These are phyloP conservation scores for Bucco capensis DNA, from an alignment of 2,113 vertebrate species.

Conservation along the genomic window DNA sequence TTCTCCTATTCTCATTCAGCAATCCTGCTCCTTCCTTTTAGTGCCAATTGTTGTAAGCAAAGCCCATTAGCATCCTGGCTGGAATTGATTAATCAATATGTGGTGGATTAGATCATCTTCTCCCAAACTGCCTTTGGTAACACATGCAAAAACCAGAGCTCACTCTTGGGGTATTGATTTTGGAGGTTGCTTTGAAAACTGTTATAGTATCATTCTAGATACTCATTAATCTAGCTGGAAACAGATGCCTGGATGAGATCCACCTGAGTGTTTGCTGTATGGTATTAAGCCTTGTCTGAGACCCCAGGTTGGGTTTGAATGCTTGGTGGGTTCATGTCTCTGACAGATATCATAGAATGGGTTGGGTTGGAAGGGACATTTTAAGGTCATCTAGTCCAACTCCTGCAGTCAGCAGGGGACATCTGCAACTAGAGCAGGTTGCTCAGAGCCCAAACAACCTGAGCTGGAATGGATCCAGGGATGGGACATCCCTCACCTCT, in stretches of 20 bases:
- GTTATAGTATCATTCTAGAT: background rate
- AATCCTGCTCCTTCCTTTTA: background rate
- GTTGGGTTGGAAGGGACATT: background rate
- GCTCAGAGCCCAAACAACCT: background rate
- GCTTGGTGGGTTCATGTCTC: background rate
- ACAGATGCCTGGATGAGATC: background rate
- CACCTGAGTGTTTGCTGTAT: background rate
- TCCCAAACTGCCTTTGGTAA: background rate
- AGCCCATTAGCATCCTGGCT: conserved; percentile 37
- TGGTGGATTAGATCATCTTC: conserved; percentile 32
- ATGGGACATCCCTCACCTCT: background rate
- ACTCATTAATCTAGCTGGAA: background rate
- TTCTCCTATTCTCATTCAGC: conserved; percentile 31
- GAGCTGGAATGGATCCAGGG: background rate
- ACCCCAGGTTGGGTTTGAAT: background rate
- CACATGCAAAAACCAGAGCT: background rate
- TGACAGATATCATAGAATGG: background rate
- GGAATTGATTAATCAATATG: conserved; percentile 48
- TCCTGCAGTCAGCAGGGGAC: background rate
- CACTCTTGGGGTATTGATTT: conserved; percentile 26
- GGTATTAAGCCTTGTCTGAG: background rate
- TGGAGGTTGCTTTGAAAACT: background rate
- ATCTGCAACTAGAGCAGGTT: background rate
- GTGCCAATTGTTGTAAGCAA: conserved; percentile 33
- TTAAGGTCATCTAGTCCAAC: background rate